Conservation (phyloP, 2,888 invertebrate genomes). For the Actias luna region DNA sequence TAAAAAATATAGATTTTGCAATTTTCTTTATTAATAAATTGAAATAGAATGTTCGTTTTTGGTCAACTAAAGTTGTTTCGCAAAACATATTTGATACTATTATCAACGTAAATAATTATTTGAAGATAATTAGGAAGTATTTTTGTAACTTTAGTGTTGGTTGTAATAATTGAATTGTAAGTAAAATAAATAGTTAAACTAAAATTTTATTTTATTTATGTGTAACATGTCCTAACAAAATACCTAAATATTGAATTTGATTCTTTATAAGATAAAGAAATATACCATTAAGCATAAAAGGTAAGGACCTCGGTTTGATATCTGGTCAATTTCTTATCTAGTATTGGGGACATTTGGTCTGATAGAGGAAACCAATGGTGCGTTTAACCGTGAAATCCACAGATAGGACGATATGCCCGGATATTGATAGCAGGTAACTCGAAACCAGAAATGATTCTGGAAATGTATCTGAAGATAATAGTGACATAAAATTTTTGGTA, state of each 20-base stretch:
- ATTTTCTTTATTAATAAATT: neutral
- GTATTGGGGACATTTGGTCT: slow-evolving; percentile 59
- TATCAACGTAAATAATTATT: neutral
- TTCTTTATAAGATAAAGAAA: slow-evolving; percentile 36
- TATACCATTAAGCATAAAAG: slow-evolving; percentile 41
- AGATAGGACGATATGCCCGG: slow-evolving; percentile 71
- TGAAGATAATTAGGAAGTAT: neutral
- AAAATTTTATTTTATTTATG: neutral
- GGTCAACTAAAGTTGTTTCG: too few relatives aligned
- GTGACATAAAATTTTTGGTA: slow-evolving; percentile 17
- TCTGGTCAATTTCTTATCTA: slow-evolving; percentile 76
- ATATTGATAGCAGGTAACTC: slow-evolving; percentile 76
- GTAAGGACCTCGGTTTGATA: slow-evolving; percentile 54
- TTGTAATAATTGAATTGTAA: neutral
- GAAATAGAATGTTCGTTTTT: too few relatives aligned
- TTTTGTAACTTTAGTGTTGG: neutral
- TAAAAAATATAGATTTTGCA: too few relatives aligned
- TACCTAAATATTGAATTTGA: slow-evolving; percentile 20
- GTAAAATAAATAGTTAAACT: neutral
- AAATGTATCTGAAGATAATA: slow-evolving; percentile 58
- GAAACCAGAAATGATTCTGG: slow-evolving; percentile 63
- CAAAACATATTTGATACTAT: too few relatives aligned
- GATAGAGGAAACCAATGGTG: slow-evolving; percentile 68
- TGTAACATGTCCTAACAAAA: neutral
- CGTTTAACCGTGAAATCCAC: slow-evolving; percentile 77